Evolutionary conservation across 2,888 invertebrate species (phyloP), one percentile per base, ranked within the genome.

Genomic region (Eupeodes latifasciatus): DNA sequence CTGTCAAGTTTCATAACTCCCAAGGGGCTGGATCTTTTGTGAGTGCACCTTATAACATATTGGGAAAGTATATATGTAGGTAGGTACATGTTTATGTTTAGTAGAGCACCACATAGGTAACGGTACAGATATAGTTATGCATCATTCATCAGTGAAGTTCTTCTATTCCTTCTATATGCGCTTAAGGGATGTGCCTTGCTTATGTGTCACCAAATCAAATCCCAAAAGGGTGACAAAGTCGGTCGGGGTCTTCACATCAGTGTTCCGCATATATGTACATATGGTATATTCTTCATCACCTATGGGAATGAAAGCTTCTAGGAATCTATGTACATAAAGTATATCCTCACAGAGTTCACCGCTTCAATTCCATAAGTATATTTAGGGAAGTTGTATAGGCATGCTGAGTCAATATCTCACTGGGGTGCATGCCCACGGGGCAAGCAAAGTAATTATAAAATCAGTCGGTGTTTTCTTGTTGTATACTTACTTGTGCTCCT

Each of bases 1-100:
- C 36, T 72, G 64, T 72, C 75, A 75, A 61, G 53, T 78, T 74
- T 69, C n/a, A 61, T 36, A 87, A 89, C 79, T 89, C 90, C 88
- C 90, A 89, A 81, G 90, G 89, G 90, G 90, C 83, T 85, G 90
- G 89, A 81, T 89, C 86, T 89, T 71, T 81, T 85, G 59, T 88
- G 40, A 72, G 47, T 59, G 78, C 81, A 88, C 78, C 85, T 88
- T 75, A 67, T 57, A 19, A 19, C 53, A 85, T 61, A 74, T 10
- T 57, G 57, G 59, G 67, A 74, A 74, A 27, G 2, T 2, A 27
- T 27, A 27, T 27, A 27, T 1, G 27, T 27, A 27, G 27, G 27
- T 27, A 27, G 27, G 27, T 27, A 27, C 27, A 27, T 49, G 62
- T 57, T 74, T 62, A 5, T 67, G 51, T 4, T 57, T 7, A 55